Evolutionary conservation across 2,888 invertebrate species (phyloP).

Genomic region (Gari tellinella): DNA sequence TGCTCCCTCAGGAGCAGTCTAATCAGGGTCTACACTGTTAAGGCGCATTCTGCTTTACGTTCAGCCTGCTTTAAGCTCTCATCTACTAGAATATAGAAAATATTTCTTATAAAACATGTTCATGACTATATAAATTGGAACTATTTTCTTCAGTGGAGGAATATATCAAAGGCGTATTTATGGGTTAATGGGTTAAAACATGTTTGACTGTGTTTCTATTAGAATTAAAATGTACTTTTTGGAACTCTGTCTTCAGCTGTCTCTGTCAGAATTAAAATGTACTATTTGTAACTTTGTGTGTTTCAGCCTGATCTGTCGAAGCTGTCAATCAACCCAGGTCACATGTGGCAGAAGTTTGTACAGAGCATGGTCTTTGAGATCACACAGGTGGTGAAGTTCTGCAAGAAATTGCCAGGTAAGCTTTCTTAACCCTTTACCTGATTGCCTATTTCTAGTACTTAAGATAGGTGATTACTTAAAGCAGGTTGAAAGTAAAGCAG

Average conservation of each 20-base stretch:
- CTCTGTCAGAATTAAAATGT: neutral
- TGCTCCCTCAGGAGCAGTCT: neutral
- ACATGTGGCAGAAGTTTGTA: conserved; percentile 80
- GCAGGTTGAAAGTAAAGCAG: too few relatives aligned
- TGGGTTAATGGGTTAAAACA: too few relatives aligned
- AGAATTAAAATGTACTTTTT: neutral
- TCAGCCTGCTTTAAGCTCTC: too few relatives aligned
- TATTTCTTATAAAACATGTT: too few relatives aligned
- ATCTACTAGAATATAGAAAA: too few relatives aligned
- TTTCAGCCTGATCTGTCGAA: conserved; percentile 74
- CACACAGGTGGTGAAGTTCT: conserved; percentile 82
- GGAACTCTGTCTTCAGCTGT: neutral
- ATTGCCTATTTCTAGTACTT: too few relatives aligned
- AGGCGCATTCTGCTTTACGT: too few relatives aligned
- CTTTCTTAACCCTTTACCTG: neutral
- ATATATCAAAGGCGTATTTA: too few relatives aligned
- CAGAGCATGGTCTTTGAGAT: conserved; percentile 82
- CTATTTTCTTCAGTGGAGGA: too few relatives aligned
- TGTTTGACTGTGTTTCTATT: too few relatives aligned
- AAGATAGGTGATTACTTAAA: too few relatives aligned
- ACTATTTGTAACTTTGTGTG: neutral
- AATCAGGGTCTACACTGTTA: neutral
- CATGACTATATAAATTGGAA: too few relatives aligned
- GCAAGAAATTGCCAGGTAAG: conserved; percentile 82
- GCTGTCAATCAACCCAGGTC: conserved; percentile 64